These are phyloP conservation scores for Zelostemma sp. DNA, from an alignment of 1,140 invertebrate genomes.

Conservation along the genomic window DNA sequence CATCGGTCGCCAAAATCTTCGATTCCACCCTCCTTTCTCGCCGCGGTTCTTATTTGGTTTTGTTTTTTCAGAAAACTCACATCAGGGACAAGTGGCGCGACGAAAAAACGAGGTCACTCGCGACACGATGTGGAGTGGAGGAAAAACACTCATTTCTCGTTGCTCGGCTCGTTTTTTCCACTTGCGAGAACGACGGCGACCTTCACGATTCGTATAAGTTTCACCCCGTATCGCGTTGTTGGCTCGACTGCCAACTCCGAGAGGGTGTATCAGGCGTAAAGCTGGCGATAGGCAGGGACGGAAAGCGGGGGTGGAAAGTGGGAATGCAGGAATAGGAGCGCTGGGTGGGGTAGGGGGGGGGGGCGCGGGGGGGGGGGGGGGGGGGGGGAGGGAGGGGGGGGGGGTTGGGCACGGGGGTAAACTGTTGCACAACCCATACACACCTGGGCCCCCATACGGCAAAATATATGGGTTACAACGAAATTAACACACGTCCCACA, in stretches of 20 bases:
- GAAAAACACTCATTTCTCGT: background rate
- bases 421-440: too few species aligned
- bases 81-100: constrained; percentile 10
- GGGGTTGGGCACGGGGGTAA: too few species aligned
- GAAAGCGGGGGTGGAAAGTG: constrained; percentile 18
- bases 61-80: constrained; percentile 14
- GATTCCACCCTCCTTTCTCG: too few species aligned
- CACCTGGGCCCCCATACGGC: too few species aligned
- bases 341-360: constrained; percentile 22
- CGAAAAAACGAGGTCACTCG: constrained; percentile 10
- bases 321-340: constrained; percentile 11
- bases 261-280: constrained; percentile 38
- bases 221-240: constrained; percentile 25
- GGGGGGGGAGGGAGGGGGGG: too few species aligned
- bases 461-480: too few species aligned
- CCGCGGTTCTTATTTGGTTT: too few species aligned
- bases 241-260: constrained; percentile 34
- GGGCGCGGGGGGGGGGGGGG: too few species aligned
- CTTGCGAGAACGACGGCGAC: background rate
- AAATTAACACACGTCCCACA: too few species aligned
- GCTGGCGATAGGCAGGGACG: background rate
- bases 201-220: constrained; percentile 11
- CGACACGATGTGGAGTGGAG: constrained; percentile 7
- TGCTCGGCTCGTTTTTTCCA: background rate
- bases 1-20: too few species aligned